Evolutionary conservation across 1,140 invertebrate genomes (phyloP), one percentile per base, ranked within the genome.

Genomic region (Drosophila burlai): DNA sequence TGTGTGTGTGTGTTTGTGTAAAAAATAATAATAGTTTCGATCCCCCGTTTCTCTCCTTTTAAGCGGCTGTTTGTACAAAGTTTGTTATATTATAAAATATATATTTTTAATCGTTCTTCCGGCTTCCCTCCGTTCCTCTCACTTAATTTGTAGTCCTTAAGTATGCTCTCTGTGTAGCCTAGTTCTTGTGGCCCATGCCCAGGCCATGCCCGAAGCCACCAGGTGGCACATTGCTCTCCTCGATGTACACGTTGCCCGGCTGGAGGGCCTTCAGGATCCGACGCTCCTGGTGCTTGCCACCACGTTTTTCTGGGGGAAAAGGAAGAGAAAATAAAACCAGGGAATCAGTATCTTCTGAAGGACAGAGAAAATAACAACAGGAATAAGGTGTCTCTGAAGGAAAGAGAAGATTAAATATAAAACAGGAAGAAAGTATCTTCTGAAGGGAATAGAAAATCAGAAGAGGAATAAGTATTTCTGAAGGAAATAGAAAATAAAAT

Each of bases 221-320:
- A 50, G 67, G 26, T 24, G 61, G 42, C 55, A 68, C 76, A 29
- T 89, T 89, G 68, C 74, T 91, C 79, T 92, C 91, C 78, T 92
- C 91, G 62, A 92, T 92, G 71, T 92, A 92, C 18, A 92, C 91
- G 43, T 92, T 92, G 46, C 91, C 91, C 55, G 91, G 91, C 61
- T 92, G 91, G 16, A 91, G 57, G 5, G 91, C 72, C 58, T 87
- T 92, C 61, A 92, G 68, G 34, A 92, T 61, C 21, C 87, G 75
- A 40, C 91, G 87, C 65, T 92, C 91, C 66, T 86, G 91, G 65
- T 91, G 86, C 75, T 92, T 92, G 45, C 50, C 75, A 46, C 47
- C 71, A 49, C 91, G 89, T 36, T 92, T 86, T 52, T 68, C 85
- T 92, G 69, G 11, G 74, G 58, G n/a, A 7, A 15, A n/a, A n/a